Base-by-base conservation (phyloP, 2,113 vertebrate genomes). In the Anser cygnoides region DNA sequence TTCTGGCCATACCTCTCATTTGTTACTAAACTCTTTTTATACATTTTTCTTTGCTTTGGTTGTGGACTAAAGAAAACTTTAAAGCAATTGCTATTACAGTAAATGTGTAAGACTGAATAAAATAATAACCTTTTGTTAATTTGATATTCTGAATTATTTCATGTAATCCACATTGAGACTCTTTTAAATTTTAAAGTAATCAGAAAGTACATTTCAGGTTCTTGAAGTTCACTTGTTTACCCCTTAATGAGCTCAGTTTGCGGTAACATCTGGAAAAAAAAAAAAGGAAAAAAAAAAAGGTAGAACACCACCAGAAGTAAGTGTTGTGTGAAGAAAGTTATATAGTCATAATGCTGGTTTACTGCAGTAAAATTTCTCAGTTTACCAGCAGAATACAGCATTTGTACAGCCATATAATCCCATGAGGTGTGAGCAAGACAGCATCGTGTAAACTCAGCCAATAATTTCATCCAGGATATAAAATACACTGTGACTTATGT, bases 401-500 rank as follows among this genome's bases (percentile, higher is more conserved):
- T 59, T 72, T 66, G 70, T 63, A 79, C 20, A 92, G 41, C 52
- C 80, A 43, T 75, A 91, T 79, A 97, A 92, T 59, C 49, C n/a
- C 13, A 8, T 87, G 61, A 94, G 72, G 85, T 80, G 96, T 1
- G 5, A 91, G 43, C 68, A 95, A 92, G 83, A 74, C 57, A 83
- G 46, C 33, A 87, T 77, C 71, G 62, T 54, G 83, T 77, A 94
- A 93, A 96, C 37, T 90, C 37, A 95, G 89, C 43, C 94, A 92
- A 87, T 84, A 95, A 87, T 96, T 96, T 96, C 63, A 73, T 92
- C 95, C 66, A 50, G 17, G 86, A 50, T 93, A 75, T 72, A 94
- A 92, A 96, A 89, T 57, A 87, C 33, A 59, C 41, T 33, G 50
- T 95, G 84, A 97, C 79, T 97, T 93, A 96, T 92, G 83, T 23